Evolutionary conservation across 2,888 invertebrate genomes (phyloP), one percentile per base, ranked within the genome.

Genomic region (Drosophila hamatofila): DNA sequence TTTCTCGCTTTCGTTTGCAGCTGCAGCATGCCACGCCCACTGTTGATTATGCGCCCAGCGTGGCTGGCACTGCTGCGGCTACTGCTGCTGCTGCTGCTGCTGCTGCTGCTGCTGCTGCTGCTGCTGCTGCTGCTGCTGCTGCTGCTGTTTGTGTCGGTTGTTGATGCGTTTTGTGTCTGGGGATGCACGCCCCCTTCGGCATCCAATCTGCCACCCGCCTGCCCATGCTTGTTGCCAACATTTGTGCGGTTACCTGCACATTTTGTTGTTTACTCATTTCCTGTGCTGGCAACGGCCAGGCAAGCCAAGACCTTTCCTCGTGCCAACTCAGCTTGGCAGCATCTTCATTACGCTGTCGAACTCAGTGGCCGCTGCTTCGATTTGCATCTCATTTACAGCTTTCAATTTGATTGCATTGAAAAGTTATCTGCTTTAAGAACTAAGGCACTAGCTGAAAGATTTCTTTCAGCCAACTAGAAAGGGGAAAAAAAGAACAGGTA

Each of bases 1-100:
- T 86, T 85, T 86, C 81, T 80, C 78, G 83, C 84, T 72, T 81
- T 80, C 75, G 75, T 65, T 76, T 81, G 81, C 84, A 83, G 75
- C 68, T 80, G 73, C 58, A 81, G 55, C 55, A 51, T 49, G 35
- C 65, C 60, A 63, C 64, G 61, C 67, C 73, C 76, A 63, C 76
- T 71, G 79, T 74, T 81, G 81, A 79, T 84, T 77, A 79, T 79
- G 56, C 60, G 39, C 35, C 52, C 57, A 46, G 39, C 57, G 35
- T 58, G 44, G 33, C 57, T 57, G 33, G 57, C 42, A 18, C 44
- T 55, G 56, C 35, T 35, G 41, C 55, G 41, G 27, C 27, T 35
- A 35, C 57, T 37, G 35, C 48, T 57, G 33, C 57, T 48, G 33
- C 58, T 58, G 61, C n/a, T 35, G 41, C 55, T 55, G 27, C 27